Evolutionary conservation across 2,888 invertebrate genomes (phyloP).

Genomic region (Drosophila emarginata): DNA sequence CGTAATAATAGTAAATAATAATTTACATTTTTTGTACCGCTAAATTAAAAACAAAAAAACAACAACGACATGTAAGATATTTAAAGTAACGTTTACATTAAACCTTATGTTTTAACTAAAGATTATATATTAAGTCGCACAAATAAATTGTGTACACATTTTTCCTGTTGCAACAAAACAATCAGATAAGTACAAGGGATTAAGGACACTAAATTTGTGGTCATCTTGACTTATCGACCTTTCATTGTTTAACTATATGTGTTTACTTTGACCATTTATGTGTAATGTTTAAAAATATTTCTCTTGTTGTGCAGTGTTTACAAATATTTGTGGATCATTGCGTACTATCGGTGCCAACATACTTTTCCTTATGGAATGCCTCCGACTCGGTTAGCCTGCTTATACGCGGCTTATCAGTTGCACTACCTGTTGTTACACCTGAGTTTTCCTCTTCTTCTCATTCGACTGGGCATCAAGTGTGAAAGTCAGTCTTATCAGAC

Average conservation of each 20-base stretch:
- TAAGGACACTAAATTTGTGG: background rate
- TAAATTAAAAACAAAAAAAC: too few relatives aligned
- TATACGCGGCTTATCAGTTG: conserved; percentile 10
- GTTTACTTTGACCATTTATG: background rate
- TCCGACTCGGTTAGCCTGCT: background rate
- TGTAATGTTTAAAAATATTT: background rate
- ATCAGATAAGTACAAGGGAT: background rate
- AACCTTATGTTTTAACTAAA: too few relatives aligned
- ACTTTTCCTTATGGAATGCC: conserved; percentile 1
- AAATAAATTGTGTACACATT: too few relatives aligned
- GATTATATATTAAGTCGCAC: too few relatives aligned
- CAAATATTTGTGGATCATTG: conserved; percentile 7
- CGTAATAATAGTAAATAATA: too few relatives aligned
- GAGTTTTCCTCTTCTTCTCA: background rate
- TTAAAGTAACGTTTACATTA: too few relatives aligned
- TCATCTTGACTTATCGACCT: background rate
- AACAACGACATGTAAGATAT: too few relatives aligned
- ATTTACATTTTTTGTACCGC: too few relatives aligned
- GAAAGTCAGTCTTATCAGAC: conserved; percentile 1
- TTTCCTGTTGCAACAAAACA: background rate
- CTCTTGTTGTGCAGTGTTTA: background rate
- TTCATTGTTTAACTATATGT: background rate
- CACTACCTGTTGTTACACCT: conserved; percentile 12
- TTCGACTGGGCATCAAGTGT: background rate
- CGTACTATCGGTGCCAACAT: background rate